Evolutionary conservation across 2,113 vertebrate species (phyloP).

Genomic region (Micronycteris hirsuta): DNA sequence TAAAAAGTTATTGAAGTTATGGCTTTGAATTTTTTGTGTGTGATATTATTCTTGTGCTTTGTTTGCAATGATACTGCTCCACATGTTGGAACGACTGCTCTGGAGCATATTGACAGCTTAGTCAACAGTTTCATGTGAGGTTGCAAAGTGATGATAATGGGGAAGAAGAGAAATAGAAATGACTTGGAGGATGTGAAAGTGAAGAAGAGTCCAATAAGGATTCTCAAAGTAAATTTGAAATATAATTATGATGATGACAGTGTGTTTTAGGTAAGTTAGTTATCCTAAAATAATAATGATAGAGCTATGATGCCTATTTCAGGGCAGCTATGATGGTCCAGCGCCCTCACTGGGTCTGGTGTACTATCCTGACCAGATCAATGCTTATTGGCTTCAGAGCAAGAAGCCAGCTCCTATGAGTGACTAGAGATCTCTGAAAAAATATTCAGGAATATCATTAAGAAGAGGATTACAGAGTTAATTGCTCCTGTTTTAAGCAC

Average conservation of each 20-base stretch:
- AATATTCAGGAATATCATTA: not conserved
- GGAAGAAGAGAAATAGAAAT: not conserved
- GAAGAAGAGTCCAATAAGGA: not conserved
- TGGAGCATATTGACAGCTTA: not conserved
- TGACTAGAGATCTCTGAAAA: not conserved
- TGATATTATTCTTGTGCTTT: not conserved
- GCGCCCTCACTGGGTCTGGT: not conserved
- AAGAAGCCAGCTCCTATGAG: not conserved
- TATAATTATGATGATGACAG: not conserved
- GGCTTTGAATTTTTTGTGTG: not conserved
- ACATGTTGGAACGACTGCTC: not conserved
- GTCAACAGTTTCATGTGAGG: not conserved
- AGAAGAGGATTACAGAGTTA: conserved; percentile 3
- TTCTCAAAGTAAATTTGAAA: not conserved
- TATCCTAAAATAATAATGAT: not conserved
- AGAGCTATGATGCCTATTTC: not conserved
- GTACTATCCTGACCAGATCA: not conserved
- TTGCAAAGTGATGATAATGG: not conserved
- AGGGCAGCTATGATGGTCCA: not conserved
- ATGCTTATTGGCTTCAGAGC: not conserved
- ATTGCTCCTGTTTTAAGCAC: conserved; percentile 18
- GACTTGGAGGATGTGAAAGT: not conserved
- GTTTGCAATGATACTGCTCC: not conserved
- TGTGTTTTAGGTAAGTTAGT: not conserved
- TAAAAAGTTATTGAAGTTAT: not conserved